A percentile compares a stretch with the other conserved stretches of the same genome.
phyloP scores from a whole-genome alignment of 2,797 vertebrate genomes.

The Pachyuromys duprasi region DNA sequence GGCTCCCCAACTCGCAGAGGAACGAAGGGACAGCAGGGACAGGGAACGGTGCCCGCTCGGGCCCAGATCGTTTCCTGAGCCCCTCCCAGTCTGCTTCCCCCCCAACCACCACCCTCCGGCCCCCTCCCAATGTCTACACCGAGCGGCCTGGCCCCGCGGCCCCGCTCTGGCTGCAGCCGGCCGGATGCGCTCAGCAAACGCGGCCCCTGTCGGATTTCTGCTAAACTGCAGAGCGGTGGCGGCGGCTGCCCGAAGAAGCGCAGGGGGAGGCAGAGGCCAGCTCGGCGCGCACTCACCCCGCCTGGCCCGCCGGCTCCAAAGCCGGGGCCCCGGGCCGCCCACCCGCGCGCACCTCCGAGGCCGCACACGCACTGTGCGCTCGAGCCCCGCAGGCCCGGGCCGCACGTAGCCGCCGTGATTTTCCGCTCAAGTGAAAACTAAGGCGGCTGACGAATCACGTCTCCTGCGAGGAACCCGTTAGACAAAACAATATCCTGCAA shows the following conservation, averaged over 20 bases:
- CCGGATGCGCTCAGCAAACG: slow-evolving; percentile 88
- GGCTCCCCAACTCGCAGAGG: neutral
- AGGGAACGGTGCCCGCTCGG: neutral
- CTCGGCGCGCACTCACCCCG: slow-evolving; percentile 53
- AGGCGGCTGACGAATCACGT: slow-evolving; percentile 90
- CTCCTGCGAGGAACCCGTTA: slow-evolving; percentile 91
- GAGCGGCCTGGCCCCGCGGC: slow-evolving; percentile 72
- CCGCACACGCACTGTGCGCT: neutral
- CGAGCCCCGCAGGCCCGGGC: slow-evolving; percentile 44
- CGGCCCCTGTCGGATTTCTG: slow-evolving; percentile 89
- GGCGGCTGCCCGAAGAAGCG: slow-evolving; percentile 47
- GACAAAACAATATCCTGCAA: slow-evolving; percentile 91
- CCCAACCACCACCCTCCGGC: neutral
- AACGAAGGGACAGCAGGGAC: neutral
- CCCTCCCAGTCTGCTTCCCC: slow-evolving; percentile 71
- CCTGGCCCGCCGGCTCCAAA: slow-evolving; percentile 22
- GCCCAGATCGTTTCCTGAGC: slow-evolving; percentile 20
- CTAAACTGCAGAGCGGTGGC: slow-evolving; percentile 87
- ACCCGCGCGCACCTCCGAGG: neutral
- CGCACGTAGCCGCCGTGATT: slow-evolving; percentile 77
- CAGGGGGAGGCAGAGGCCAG: slow-evolving; percentile 45
- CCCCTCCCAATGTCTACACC: slow-evolving; percentile 51
- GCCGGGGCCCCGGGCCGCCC: neutral
- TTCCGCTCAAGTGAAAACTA: slow-evolving; percentile 88
- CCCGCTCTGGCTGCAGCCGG: slow-evolving; percentile 76